These are phyloP conservation scores for Hyposoter dolosus DNA, from an alignment of 2,888 invertebrate genomes.

Conservation along the genomic window DNA sequence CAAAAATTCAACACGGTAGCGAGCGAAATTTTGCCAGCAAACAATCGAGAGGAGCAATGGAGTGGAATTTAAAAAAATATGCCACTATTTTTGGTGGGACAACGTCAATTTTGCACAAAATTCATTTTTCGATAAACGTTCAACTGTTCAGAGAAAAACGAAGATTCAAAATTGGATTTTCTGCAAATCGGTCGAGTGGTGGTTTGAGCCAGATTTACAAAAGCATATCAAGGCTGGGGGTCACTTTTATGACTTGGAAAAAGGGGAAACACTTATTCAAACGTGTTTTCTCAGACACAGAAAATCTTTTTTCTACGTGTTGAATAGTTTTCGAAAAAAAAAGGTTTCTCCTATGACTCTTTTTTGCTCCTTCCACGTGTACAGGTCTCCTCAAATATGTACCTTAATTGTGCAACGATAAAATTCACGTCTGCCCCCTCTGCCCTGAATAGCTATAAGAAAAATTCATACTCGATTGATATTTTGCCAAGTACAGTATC, in stretches of 20 bases:
- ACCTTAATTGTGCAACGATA: slow-evolving; percentile 63
- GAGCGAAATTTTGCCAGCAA: neutral
- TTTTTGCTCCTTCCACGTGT: neutral
- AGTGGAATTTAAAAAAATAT: neutral
- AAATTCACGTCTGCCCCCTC: slow-evolving; percentile 21
- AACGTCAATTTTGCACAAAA: too few relatives aligned
- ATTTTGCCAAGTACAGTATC: slow-evolving; percentile 59
- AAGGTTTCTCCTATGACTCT: neutral
- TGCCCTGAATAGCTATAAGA: slow-evolving; percentile 37
- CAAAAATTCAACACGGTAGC: neutral
- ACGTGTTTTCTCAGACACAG: neutral
- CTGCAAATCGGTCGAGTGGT: too few relatives aligned
- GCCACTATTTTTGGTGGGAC: neutral
- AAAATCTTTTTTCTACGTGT: neutral
- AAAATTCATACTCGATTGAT: slow-evolving; percentile 48
- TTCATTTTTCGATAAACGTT: too few relatives aligned
- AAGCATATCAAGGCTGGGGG: neutral
- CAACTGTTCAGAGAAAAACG: too few relatives aligned
- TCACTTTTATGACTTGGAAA: neutral
- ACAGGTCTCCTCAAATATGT: slow-evolving; percentile 22
- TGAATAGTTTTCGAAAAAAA: too few relatives aligned
- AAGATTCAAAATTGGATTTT: too few relatives aligned
- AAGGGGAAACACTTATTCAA: neutral
- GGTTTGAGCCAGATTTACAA: too few relatives aligned
- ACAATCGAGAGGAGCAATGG: neutral